Evolutionary conservation across 2,797 vertebrate genomes (phyloP), one percentile per base, ranked within the genome.

Genomic region (Distichodus sexfasciatus): DNA sequence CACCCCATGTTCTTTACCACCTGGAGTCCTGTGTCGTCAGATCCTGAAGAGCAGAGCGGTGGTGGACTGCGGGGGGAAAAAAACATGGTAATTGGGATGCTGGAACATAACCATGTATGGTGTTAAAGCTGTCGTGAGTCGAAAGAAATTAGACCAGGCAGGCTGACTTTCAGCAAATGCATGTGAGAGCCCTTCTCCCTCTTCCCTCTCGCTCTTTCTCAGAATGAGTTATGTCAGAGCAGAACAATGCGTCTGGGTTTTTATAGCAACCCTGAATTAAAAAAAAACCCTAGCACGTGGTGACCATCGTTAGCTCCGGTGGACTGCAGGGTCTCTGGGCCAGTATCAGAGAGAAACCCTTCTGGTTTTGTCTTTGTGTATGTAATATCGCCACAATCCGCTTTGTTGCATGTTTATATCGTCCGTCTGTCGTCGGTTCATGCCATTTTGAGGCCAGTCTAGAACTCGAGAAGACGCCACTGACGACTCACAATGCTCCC

Each of bases 31-130:
- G n/a, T n/a, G n/a, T n/a, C n/a, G n/a, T n/a, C n/a, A n/a, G n/a
- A n/a, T n/a, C n/a, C n/a, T n/a, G n/a, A n/a, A n/a, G n/a, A n/a
- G n/a, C n/a, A n/a, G n/a, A n/a, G n/a, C n/a, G n/a, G n/a, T n/a
- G n/a, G n/a, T n/a, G n/a, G n/a, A n/a, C n/a, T n/a, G n/a, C 51
- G 66, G 17, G 23, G 28, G 24, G 43, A 54, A 24, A 47, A n/a
- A n/a, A 28, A 44, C 66, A 35, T 77, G 72, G 44, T 78, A 82
- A 77, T 79, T 77, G 48, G 51, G 61, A 73, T 64, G 65, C 78
- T 62, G 81, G 69, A 86, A 79, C 70, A 66, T 79, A 57, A 76
- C 75, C 79, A 68, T 83, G 54, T 76, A 77, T 86, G 82, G 79
- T 46, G 60, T 58, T 76, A 59, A 74, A 69, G 66, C 31, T 54